A percentile compares a stretch with the other conserved stretches of the same genome.
These are phyloP conservation scores for Tetragonula carbonaria DNA, from an alignment of 2,888 invertebrate species.

Conservation along the genomic window DNA sequence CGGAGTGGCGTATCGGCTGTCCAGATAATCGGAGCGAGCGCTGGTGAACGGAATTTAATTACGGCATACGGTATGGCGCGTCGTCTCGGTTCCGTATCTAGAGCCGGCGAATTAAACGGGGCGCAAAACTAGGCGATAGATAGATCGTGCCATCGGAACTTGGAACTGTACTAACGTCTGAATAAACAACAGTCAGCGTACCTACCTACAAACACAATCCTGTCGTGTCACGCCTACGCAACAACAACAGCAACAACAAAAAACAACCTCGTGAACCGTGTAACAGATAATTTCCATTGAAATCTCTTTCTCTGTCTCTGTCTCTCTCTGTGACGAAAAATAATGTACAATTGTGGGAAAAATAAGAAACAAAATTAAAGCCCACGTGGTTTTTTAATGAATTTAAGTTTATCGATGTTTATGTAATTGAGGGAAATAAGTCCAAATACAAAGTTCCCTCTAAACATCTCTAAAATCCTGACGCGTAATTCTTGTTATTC, in stretches of 20 bases:
- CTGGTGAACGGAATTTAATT: conserved; percentile 51
- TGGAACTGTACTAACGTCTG: conserved; percentile 15
- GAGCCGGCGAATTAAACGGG: conserved; percentile 42
- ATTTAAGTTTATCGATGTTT: too few relatives aligned
- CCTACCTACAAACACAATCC: background rate
- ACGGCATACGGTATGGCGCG: conserved; percentile 6
- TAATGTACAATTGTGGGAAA: too few relatives aligned
- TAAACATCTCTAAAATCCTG: too few relatives aligned
- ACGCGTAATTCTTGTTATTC: too few relatives aligned
- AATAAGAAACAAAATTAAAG: too few relatives aligned
- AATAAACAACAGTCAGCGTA: conserved; percentile 30
- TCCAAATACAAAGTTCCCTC: too few relatives aligned
- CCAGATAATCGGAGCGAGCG: conserved; percentile 30
- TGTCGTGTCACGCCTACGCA: background rate
- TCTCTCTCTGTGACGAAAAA: too few relatives aligned
- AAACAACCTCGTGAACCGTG: background rate
- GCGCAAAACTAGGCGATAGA: conserved; percentile 30
- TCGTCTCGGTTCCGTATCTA: conserved; percentile 7
- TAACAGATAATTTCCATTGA: background rate
- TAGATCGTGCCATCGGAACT: conserved; percentile 19
- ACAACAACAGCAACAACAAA: background rate
- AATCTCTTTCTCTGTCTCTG: background rate
- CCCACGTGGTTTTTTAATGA: too few relatives aligned
- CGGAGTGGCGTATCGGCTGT: conserved; percentile 35
- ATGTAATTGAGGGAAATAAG: too few relatives aligned